A percentile compares a stretch with the other conserved stretches of the same genome.
These are phyloP conservation scores for Ursus arctos DNA, from an alignment of 2,113 vertebrate genomes.

Conservation along the genomic window DNA sequence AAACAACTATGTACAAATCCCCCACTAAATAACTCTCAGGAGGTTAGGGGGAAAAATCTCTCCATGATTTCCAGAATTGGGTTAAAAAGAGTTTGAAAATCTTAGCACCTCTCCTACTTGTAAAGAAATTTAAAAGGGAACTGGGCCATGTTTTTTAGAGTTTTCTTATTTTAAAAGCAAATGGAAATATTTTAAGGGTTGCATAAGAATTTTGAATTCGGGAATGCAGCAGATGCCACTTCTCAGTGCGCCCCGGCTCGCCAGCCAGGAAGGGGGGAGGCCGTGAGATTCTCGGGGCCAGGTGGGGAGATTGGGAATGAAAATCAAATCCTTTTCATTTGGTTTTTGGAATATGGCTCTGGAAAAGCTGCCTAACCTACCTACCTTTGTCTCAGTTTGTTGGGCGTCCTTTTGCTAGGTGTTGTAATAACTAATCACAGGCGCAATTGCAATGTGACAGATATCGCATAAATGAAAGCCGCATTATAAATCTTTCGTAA, in stretches of 20 bases:
- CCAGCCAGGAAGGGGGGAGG: not conserved
- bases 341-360: not conserved
- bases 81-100: conserved; percentile 63
- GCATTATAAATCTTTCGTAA: not conserved
- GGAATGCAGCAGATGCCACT: not conserved
- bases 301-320: not conserved
- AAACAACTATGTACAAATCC: not conserved
- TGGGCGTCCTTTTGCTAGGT: not conserved
- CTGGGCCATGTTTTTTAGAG: conserved; percentile 39
- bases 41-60: not conserved
- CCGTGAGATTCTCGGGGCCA: not conserved
- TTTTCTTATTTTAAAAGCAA: conserved; percentile 72
- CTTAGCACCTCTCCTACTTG: conserved; percentile 64
- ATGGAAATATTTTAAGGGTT: conserved; percentile 45
- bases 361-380: not conserved
- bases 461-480: not conserved
- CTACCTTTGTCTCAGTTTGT: not conserved
- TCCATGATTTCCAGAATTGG: conserved; percentile 17
- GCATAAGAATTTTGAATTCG: not conserved
- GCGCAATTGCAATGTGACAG: no score
- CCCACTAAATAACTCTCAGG: not conserved
- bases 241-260: rapidly evolving
- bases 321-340: not conserved
- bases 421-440: not conserved
- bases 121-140: conserved; percentile 58